A percentile compares a stretch with the other conserved stretches of the same genome.
phyloP scores from a whole-genome alignment of 2,113 vertebrate species.

The Spheniscus mendiculus region DNA sequence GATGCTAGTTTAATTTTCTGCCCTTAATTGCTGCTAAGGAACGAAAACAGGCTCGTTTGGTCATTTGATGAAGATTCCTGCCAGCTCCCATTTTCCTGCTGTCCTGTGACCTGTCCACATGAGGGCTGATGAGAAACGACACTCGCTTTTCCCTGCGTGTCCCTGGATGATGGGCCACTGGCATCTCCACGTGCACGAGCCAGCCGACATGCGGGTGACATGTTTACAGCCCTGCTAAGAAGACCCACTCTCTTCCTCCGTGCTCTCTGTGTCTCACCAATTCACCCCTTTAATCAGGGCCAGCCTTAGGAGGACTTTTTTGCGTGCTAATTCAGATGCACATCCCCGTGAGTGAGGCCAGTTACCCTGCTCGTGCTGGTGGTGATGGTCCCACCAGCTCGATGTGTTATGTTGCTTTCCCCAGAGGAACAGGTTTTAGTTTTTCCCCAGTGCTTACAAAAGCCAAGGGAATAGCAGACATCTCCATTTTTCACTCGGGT shows the following conservation, averaged over 20 bases:
- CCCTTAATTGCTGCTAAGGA: conserved; percentile 45
- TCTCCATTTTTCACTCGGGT: background rate
- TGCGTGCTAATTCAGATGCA: background rate
- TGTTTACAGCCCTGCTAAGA: background rate
- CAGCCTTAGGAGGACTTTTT: background rate
- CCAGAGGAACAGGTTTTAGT: background rate
- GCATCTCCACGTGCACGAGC: background rate
- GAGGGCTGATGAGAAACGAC: conserved; percentile 59
- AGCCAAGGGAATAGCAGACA: background rate
- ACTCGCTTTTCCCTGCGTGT: background rate
- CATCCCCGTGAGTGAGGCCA: rapidly evolving
- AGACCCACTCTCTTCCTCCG: rapidly evolving
- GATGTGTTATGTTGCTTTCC: background rate
- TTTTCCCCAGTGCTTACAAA: background rate
- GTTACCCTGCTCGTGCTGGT: background rate
- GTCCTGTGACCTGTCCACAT: conserved; percentile 1
- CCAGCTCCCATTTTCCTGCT: conserved; percentile 53
- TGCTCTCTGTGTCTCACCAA: background rate
- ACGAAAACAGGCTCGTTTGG: background rate
- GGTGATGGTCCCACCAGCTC: background rate
- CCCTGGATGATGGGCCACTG: background rate
- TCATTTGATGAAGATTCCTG: conserved; percentile 42
- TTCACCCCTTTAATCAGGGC: background rate
- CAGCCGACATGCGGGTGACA: background rate
- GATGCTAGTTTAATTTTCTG: conserved; percentile 49